Conservation (phyloP, 2,797 vertebrate genomes). For the Propithecus deckenii region DNA sequence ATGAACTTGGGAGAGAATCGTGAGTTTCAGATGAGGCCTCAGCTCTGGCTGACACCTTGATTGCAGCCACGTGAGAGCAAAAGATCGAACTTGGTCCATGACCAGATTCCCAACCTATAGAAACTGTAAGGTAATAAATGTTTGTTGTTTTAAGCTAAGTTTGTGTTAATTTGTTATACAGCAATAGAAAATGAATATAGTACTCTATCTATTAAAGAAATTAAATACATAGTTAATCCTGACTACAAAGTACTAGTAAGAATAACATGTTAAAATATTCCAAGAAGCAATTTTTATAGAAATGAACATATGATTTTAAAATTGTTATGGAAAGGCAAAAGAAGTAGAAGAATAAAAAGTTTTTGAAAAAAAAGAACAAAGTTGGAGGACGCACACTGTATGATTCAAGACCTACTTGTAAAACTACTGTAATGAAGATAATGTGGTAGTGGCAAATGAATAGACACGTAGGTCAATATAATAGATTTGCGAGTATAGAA, state of each 20-base stretch:
- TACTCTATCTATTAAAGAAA: background rate
- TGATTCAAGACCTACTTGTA: background rate
- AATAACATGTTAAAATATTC: background rate
- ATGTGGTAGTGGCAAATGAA: background rate
- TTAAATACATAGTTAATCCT: conserved; percentile 15
- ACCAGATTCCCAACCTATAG: background rate
- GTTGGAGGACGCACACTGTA: background rate
- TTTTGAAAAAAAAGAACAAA: background rate
- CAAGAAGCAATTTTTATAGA: background rate
- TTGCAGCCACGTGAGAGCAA: background rate
- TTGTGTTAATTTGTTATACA: background rate
- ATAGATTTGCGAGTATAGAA: background rate
- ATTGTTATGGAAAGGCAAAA: background rate
- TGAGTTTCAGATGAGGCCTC: background rate
- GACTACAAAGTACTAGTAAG: background rate
- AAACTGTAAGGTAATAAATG: background rate
- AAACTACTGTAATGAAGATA: background rate
- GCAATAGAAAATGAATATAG: background rate
- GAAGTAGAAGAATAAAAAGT: background rate
- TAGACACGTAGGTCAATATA: background rate
- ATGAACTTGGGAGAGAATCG: background rate
- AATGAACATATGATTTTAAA: background rate
- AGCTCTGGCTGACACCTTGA: background rate
- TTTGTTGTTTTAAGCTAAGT: background rate
- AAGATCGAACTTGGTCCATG: background rate